Evolutionary conservation across 2,888 invertebrate species (phyloP), one percentile per base, ranked within the genome.

Genomic region (Lathronympha strigana): DNA sequence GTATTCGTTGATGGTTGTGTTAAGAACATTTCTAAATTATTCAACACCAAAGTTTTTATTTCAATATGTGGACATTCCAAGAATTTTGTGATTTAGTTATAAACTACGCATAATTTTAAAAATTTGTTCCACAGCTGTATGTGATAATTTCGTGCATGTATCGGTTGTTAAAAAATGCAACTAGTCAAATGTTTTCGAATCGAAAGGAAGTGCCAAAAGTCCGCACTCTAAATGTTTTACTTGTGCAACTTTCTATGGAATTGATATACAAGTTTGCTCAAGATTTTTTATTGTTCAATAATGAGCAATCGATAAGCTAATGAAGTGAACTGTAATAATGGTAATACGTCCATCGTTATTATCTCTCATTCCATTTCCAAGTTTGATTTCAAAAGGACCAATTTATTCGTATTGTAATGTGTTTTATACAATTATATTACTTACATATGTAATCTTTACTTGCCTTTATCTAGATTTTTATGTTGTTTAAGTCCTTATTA

Each of bases 181-280:
- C 86, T 90, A 88, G 88, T 88, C 88, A 84, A 75, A n/a, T 74
- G 73, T 73, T 77, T 75, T 79, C 74, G 73, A 73, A 76, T 72
- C 71, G 72, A 77, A 77, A 72, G 67, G 66, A 72, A 84, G 90
- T 90, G 90, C 90, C 90, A 88, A 90, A 87, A 76, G 71, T 71
- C 74, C 66, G 87, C 87, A 86, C 86, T 86, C 68, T 83, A 84
- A 85, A 83, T 68, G 63, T 47, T 70, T 71, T 64, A 67, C 40
- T 70, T 63, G 54, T 73, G 63, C 60, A 75, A 72, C 67, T 77
- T 70, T 63, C 68, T 69, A 71, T 74, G 78, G 80, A 80, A 83
- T 83, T 84, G 78, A 78, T 57, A 57, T 43, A 57, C 43, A 57
- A 78, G 70, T 71, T 71, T 71, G 66, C 64, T 68, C 54, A 45